Percentiles rank a stretch among this genome's conserved stretches.
phyloP scores from a whole-genome alignment of 2,888 invertebrate species.

The Sinohyriopsis cumingii region DNA sequence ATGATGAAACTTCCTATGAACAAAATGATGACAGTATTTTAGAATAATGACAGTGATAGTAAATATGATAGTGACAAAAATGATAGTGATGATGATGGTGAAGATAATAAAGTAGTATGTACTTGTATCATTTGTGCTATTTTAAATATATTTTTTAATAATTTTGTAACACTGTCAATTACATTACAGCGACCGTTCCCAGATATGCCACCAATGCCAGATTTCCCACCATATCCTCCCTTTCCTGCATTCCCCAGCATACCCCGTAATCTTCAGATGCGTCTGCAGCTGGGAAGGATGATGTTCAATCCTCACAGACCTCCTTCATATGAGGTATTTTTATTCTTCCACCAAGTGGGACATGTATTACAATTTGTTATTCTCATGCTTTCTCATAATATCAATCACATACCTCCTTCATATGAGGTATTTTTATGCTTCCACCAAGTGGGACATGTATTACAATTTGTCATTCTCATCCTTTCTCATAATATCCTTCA shows the following conservation, averaged over 20 bases:
- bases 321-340: slow-evolving; percentile 60
- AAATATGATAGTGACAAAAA: too few species aligned
- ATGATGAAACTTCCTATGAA: too few species aligned
- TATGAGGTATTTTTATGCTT: slow-evolving; percentile 49
- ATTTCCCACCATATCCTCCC: slow-evolving; percentile 42
- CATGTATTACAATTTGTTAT: too few species aligned
- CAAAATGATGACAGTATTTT: too few species aligned
- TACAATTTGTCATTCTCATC: too few species aligned
- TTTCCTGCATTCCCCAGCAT: slow-evolving; percentile 55
- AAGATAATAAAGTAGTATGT: too few species aligned
- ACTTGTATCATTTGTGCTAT: not conserved
- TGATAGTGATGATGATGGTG: too few species aligned
- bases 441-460: too few species aligned
- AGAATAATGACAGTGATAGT: too few species aligned
- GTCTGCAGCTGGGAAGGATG: slow-evolving; percentile 74
- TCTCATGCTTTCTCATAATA: too few species aligned
- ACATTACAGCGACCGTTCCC: slow-evolving; percentile 36
- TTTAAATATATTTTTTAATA: not conserved
- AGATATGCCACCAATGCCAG: slow-evolving; percentile 39
- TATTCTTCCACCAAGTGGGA: too few species aligned
- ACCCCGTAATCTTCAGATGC: slow-evolving; percentile 68
- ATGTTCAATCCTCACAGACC: slow-evolving; percentile 76
- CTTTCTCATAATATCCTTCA: slow-evolving; percentile 57
- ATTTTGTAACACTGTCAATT: not conserved
- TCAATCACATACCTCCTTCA: slow-evolving; percentile 73